A percentile compares a stretch with the other conserved stretches of the same genome.
Conservation (phyloP, 2,113 vertebrate genomes). For the Callithrix jacchus region DNA sequence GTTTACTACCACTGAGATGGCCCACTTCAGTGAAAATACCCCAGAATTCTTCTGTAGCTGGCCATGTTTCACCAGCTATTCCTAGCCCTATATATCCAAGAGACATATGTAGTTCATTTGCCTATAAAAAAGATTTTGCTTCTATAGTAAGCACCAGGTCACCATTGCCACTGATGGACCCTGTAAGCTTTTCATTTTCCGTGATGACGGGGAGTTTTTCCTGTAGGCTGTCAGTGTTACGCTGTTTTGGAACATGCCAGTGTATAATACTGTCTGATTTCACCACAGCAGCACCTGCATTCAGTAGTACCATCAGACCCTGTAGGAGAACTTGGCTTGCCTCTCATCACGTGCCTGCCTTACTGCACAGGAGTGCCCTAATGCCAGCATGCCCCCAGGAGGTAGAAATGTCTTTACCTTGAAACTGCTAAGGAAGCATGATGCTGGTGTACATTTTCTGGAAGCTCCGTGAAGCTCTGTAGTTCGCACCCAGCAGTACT, state of each 20-base stretch:
- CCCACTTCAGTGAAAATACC: background rate
- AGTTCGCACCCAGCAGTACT: too few relatives aligned
- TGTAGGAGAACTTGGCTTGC: too few relatives aligned
- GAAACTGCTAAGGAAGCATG: background rate
- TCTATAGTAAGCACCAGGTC: background rate
- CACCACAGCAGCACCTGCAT: background rate
- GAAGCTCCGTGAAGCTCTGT: background rate
- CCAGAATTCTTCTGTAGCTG: background rate
- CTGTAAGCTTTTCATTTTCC: background rate
- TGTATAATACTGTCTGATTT: background rate
- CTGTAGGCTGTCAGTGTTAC: background rate
- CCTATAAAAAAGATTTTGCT: background rate
- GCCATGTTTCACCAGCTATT: background rate
- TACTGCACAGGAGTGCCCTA: background rate
- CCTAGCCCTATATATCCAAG: background rate
- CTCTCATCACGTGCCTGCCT: background rate
- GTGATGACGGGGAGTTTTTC: background rate
- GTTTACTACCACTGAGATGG: background rate
- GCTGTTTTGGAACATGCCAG: background rate
- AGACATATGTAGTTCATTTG: background rate
- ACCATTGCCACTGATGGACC: background rate
- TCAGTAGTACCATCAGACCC: background rate
- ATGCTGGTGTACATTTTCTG: background rate
- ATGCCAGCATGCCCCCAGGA: background rate
- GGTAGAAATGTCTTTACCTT: background rate